Evolutionary conservation across 2,888 invertebrate species (phyloP).

Genomic region (Ophion slaviceki): DNA sequence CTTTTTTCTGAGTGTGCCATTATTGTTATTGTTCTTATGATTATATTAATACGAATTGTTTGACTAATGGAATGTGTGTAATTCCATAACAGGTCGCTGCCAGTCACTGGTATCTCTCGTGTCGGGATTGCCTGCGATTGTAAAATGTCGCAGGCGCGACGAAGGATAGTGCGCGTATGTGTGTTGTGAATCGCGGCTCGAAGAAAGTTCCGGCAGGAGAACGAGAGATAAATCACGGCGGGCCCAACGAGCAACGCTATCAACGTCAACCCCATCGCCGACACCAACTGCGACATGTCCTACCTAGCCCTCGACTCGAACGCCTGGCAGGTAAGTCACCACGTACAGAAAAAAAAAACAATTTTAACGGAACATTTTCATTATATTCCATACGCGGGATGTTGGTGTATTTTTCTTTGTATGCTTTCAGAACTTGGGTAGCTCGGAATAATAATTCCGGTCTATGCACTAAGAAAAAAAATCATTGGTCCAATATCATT

Average conservation of each 20-base stretch:
- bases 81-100: neutral
- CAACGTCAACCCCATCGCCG: slow-evolving; percentile 55
- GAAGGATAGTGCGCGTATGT: neutral
- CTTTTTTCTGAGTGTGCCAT: too few species aligned
- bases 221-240: slow-evolving; percentile 60
- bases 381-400: too few species aligned
- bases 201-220: slow-evolving; percentile 6
- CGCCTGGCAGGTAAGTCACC: slow-evolving; percentile 83
- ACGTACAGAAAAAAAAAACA: neutral
- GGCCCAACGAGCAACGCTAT: slow-evolving; percentile 52
- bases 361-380: neutral
- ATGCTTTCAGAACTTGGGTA: too few species aligned
- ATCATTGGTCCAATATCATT: too few species aligned
- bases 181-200: slow-evolving; percentile 20
- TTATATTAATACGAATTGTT: neutral
- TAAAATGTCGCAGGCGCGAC: neutral
- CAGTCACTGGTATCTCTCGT: neutral
- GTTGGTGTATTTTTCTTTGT: too few species aligned
- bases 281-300: slow-evolving; percentile 80
- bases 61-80: neutral
- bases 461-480: too few species aligned
- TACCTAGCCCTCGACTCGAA: slow-evolving; percentile 84
- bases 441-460: too few species aligned
- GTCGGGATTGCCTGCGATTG: neutral
- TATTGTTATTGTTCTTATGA: neutral